Percentiles rank a stretch among this genome's conserved stretches.
Conservation (phyloP, 2,888 invertebrate genomes). For the Oxyteleia sp. region DNA sequence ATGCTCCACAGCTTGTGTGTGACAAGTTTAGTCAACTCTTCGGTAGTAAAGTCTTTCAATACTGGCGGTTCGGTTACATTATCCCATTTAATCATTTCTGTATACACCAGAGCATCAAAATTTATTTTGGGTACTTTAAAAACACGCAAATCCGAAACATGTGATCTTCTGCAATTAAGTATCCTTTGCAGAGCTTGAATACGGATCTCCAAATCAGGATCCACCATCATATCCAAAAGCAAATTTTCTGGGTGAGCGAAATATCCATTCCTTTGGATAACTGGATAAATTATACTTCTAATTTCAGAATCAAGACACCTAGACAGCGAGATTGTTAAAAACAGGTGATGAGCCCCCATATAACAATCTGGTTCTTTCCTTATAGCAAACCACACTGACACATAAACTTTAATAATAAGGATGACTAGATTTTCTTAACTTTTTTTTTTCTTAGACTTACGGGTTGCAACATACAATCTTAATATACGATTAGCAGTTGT, state of each 20-base stretch:
- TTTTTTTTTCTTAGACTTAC: neutral
- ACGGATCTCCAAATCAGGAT: conserved; percentile 17
- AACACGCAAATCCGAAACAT: neutral
- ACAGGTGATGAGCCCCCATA: neutral
- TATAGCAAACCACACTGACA: conserved; percentile 32
- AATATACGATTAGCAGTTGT: neutral
- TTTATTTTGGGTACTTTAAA: conserved; percentile 10
- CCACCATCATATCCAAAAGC: conserved; percentile 15
- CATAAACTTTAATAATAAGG: conserved; percentile 25
- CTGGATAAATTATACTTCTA: conserved; percentile 55
- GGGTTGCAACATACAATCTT: neutral
- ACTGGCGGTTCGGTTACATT: neutral
- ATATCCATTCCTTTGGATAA: conserved; percentile 41
- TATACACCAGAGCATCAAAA: neutral
- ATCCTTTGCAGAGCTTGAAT: conserved; percentile 6
- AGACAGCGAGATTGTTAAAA: neutral
- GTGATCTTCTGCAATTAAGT: neutral
- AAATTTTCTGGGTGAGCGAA: conserved; percentile 31
- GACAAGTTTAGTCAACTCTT: no score
- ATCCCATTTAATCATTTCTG: neutral
- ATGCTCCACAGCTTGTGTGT: neutral
- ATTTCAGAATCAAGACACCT: neutral
- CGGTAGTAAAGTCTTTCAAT: no score
- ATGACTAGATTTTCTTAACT: neutral
- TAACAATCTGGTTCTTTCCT: conserved; percentile 9